Conservation (phyloP, 2,797 vertebrate species). For the Acrossocheilus wenchowensis region DNA sequence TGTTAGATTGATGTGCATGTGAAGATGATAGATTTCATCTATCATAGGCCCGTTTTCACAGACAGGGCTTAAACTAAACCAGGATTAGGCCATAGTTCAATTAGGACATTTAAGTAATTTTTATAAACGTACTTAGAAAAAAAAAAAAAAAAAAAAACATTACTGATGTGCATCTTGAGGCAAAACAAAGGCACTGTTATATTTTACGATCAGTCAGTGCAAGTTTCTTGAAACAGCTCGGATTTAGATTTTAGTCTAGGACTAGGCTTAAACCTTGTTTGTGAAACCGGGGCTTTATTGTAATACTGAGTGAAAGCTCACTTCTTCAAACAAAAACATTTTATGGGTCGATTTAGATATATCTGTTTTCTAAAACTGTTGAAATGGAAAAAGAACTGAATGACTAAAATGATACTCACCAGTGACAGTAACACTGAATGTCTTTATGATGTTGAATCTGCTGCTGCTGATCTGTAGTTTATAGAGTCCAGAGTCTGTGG, state of each 20-base stretch:
- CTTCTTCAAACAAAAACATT: background rate
- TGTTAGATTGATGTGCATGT: background rate
- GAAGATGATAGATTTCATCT: background rate
- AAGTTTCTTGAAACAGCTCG: too few species aligned
- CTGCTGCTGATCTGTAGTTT: background rate
- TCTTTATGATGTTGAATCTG: background rate
- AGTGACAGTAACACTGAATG: background rate
- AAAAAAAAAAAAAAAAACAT: too few species aligned
- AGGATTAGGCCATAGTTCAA: too few species aligned
- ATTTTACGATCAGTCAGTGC: too few species aligned
- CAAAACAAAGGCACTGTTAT: too few species aligned
- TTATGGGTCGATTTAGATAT: accelerated
- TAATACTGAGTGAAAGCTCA: background rate
- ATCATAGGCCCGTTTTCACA: background rate
- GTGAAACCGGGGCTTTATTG: too few species aligned
- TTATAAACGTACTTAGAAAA: too few species aligned
- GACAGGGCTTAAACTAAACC: too few species aligned
- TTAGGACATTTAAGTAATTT: too few species aligned
- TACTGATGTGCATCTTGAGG: too few species aligned
- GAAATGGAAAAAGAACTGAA: background rate
- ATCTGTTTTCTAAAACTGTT: background rate
- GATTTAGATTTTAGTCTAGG: too few species aligned
- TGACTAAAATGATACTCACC: background rate
- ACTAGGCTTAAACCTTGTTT: too few species aligned
- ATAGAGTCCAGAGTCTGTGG: background rate